These are phyloP conservation scores for Myodes glareolus DNA, from an alignment of 2,113 vertebrate species.

Conservation along the genomic window DNA sequence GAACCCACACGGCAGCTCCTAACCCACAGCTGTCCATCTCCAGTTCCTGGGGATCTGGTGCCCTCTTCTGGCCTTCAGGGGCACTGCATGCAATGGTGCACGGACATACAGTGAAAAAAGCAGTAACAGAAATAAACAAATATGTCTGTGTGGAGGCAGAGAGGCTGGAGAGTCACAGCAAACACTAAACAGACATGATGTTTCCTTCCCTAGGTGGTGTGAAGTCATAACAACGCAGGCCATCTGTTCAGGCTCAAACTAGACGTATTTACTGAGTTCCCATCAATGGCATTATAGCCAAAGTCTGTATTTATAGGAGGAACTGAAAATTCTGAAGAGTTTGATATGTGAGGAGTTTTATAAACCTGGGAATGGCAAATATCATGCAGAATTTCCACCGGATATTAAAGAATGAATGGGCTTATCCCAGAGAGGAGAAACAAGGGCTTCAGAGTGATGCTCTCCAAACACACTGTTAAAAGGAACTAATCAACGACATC, in stretches of 20 bases:
- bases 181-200: too few species aligned
- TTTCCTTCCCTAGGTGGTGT: background rate
- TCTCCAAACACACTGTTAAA: background rate
- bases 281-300: background rate
- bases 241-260: background rate
- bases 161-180: background rate
- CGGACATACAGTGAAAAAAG: background rate
- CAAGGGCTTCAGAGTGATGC: background rate
- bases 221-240: background rate
- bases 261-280: background rate
- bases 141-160: background rate
- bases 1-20: background rate
- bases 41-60: background rate
- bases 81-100: background rate
- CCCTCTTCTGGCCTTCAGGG: background rate
- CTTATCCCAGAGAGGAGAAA: background rate
- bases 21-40: background rate
- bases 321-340: background rate
- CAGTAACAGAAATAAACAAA: background rate
- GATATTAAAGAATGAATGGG: background rate
- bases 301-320: background rate
- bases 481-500: background rate
- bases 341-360: background rate
- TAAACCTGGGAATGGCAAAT: background rate
- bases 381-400: background rate